Conservation (phyloP, 2,113 vertebrate genomes). For the Menidia beryllina region DNA sequence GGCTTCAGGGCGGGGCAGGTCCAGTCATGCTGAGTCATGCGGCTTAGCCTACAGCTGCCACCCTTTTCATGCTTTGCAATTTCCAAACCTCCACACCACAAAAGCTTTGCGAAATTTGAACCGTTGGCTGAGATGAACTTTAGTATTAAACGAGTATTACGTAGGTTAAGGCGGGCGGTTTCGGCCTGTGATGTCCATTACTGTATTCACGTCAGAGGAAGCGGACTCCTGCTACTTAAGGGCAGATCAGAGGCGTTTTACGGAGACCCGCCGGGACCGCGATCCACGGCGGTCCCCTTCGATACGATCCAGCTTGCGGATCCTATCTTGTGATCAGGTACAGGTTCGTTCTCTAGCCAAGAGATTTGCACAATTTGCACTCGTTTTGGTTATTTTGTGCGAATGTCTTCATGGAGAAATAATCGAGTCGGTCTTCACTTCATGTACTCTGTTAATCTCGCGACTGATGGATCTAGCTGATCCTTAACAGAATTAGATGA, state of each 20-base stretch:
- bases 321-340: conserved; percentile 1
- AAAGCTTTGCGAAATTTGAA: neutral
- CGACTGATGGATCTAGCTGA: neutral
- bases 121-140: neutral
- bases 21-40: too few species aligned
- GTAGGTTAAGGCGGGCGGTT: neutral
- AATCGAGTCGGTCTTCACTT: neutral
- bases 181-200: neutral
- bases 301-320: neutral
- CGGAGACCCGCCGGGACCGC: neutral
- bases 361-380: conserved; percentile 25
- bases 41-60: too few species aligned
- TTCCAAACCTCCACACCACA: neutral
- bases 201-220: neutral
- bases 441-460: neutral
- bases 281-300: neutral
- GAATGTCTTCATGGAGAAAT: neutral
- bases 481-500: neutral
- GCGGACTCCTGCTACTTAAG: neutral
- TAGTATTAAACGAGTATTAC: neutral
- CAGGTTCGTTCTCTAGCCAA: neutral
- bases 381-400: conserved; percentile 4
- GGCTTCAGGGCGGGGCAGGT: too few species aligned
- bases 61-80: too few species aligned
- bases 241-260: neutral